phyloP scores from a whole-genome alignment of 2,797 vertebrate genomes.

The Tauraco hartlaubi region DNA sequence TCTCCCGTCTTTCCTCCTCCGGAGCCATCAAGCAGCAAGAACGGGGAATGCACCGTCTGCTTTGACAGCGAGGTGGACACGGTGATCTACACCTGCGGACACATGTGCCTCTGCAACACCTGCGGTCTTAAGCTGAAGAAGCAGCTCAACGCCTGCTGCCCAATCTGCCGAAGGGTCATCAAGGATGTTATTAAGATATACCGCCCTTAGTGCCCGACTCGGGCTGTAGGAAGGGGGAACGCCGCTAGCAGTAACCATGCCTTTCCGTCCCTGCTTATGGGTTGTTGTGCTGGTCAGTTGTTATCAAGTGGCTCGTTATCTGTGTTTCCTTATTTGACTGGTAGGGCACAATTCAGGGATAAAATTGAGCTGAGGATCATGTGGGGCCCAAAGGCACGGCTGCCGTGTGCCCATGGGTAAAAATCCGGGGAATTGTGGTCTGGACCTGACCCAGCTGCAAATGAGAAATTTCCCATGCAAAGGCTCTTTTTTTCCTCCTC shows the following conservation, averaged over 20 bases:
- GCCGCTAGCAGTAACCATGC: constrained; percentile 64
- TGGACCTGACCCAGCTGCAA: neutral
- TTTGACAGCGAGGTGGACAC: constrained; percentile 98
- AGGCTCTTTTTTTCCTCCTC: neutral
- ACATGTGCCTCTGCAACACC: constrained; percentile 98
- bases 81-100: constrained; percentile 98
- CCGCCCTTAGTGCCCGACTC: constrained; percentile 85
- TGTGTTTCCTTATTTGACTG: constrained; percentile 70
- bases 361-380: constrained; percentile 46
- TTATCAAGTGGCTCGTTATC: constrained; percentile 73
- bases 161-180: constrained; percentile 96
- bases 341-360: constrained; percentile 74
- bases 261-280: constrained; percentile 76
- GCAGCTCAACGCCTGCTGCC: constrained; percentile 95
- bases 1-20: constrained; percentile 87
- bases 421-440: neutral
- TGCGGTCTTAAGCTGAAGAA: constrained; percentile 95
- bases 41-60: constrained; percentile 95
- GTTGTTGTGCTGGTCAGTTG: constrained; percentile 73
- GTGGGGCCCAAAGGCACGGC: constrained; percentile 7
- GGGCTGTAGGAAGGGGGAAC: constrained; percentile 37
- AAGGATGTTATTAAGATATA: constrained; percentile 99
- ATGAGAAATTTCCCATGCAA: constrained; percentile 13
- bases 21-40: constrained; percentile 87
- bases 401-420: neutral